Percentiles rank a stretch among this genome's conserved stretches.
Conservation (phyloP, 92 coral and sea anemone genomes). For the Bergia puertoricense region DNA sequence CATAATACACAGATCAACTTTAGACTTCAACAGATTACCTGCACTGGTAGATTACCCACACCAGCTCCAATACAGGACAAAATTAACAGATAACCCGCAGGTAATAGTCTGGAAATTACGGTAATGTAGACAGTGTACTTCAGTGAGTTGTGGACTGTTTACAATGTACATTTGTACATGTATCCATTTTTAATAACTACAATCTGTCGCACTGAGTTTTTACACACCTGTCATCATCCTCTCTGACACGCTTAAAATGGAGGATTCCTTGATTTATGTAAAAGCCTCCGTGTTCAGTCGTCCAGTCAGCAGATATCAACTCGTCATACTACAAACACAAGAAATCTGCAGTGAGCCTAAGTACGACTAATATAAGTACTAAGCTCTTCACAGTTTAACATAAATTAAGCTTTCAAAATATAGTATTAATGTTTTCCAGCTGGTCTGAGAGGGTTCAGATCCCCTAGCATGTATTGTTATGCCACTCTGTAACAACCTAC, state of each 20-base stretch:
- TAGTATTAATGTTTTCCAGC: background rate
- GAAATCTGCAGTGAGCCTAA: background rate
- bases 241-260: slow-evolving; percentile 80
- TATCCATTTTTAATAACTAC: background rate
- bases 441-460: background rate
- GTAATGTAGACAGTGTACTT: background rate
- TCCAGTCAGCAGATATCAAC: slow-evolving; percentile 96
- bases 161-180: too few relatives aligned
- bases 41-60: too few relatives aligned
- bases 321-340: slow-evolving; percentile 82
- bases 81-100: too few relatives aligned
- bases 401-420: too few relatives aligned
- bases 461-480: background rate
- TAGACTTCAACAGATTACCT: too few relatives aligned
- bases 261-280: slow-evolving; percentile 94
- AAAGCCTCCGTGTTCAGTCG: slow-evolving; percentile 99
- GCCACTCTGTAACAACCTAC: background rate
- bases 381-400: too few relatives aligned
- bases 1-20: too few relatives aligned
- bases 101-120: too few relatives aligned
- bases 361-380: too few relatives aligned
- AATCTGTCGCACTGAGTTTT: background rate
- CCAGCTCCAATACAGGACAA: too few relatives aligned
- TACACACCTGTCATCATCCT: slow-evolving; percentile 82
- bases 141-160: background rate